These are phyloP conservation scores for Ciconia maguari DNA, from an alignment of 2,113 vertebrate species.

Conservation along the genomic window DNA sequence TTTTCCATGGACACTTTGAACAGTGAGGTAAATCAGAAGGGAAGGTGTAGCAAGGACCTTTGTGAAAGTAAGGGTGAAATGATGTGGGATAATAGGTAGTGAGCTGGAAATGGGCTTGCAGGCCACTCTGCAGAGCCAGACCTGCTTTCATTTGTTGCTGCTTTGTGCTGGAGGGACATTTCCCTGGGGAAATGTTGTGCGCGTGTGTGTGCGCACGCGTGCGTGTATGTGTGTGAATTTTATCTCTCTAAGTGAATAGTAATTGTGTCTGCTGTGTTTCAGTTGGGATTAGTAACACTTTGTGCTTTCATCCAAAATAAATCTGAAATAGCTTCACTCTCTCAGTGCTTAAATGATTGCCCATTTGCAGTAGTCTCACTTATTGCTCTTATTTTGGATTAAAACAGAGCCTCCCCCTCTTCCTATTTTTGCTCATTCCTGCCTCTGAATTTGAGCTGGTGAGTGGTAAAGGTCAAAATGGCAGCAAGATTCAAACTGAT, in stretches of 20 bases:
- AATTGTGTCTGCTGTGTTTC: background rate
- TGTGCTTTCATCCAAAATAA: background rate
- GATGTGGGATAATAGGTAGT: background rate
- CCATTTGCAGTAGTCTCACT: background rate
- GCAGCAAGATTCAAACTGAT: background rate
- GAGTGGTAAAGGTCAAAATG: background rate
- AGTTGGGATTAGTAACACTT: background rate
- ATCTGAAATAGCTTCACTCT: background rate
- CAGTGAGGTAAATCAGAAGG: background rate
- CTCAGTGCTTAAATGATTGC: background rate
- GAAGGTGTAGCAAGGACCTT: background rate
- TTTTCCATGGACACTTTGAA: background rate
- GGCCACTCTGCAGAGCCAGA: background rate
- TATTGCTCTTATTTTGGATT: background rate
- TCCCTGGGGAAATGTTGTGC: background rate
- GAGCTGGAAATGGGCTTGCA: background rate
- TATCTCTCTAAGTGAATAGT: background rate
- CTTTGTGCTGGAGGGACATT: background rate
- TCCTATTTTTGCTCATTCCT: background rate
- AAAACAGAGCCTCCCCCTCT: background rate
- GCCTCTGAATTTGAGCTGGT: background rate
- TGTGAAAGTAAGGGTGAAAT: background rate
- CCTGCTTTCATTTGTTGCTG: background rate
- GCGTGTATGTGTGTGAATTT: background rate
- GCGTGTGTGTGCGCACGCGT: fast-evolving